A percentile compares a stretch with the other conserved stretches of the same genome.
These are phyloP conservation scores for Alviniconcha strummeri DNA, from an alignment of 2,888 invertebrate genomes.

Conservation along the genomic window DNA sequence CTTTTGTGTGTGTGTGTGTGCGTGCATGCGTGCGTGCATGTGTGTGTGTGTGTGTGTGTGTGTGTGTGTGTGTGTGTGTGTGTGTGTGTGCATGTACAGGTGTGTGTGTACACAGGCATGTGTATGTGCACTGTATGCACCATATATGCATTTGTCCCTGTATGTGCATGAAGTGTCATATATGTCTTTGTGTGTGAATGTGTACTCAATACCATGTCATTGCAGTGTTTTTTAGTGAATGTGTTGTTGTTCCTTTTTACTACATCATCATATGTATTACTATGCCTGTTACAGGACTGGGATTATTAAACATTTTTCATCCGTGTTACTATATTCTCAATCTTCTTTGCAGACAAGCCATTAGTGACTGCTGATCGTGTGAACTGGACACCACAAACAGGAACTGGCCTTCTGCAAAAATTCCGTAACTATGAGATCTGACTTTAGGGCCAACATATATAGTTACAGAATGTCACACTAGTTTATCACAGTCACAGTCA, in stretches of 20 bases:
- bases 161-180: neutral
- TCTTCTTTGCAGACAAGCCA: slow-evolving; percentile 23
- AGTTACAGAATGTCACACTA: too few species aligned
- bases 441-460: neutral
- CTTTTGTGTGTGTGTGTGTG: neutral
- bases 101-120: neutral
- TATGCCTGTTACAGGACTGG: too few species aligned
- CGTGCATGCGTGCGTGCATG: neutral
- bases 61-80: slow-evolving; percentile 3
- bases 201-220: neutral
- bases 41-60: slow-evolving; percentile 3
- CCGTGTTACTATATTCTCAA: too few species aligned
- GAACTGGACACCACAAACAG: slow-evolving; percentile 48
- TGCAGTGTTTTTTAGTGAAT: too few species aligned
- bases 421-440: slow-evolving; percentile 65
- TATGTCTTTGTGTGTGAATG: neutral
- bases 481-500: too few species aligned
- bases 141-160: neutral
- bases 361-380: slow-evolving; percentile 14
- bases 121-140: neutral
- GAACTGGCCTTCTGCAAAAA: slow-evolving; percentile 54
- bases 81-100: neutral
- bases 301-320: too few species aligned
- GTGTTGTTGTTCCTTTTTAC: too few species aligned
- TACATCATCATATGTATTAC: neutral